A percentile compares a stretch with the other conserved stretches of the same genome.
Conservation (phyloP, 2,888 invertebrate genomes). For the Tipula unca region DNA sequence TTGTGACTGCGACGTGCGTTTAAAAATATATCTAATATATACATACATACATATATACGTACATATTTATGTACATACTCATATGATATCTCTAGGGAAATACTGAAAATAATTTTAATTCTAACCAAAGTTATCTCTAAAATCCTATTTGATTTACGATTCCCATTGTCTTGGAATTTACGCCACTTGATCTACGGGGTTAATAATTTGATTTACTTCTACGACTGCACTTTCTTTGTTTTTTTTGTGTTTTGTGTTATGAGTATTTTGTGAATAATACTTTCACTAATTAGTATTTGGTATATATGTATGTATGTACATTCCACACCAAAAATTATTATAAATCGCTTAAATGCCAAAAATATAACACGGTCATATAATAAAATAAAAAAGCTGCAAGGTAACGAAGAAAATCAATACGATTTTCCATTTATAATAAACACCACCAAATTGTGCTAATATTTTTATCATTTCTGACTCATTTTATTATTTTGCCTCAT, state of each 20-base stretch:
- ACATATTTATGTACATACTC: not conserved
- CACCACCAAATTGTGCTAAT: not conserved
- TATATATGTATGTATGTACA: not conserved
- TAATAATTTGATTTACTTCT: not conserved
- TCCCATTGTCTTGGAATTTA: not conserved
- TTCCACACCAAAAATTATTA: not conserved
- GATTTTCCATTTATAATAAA: not conserved
- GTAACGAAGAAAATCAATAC: not conserved
- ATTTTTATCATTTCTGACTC: not conserved
- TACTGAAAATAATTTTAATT: not conserved
- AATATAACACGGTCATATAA: not conserved
- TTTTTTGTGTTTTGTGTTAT: not conserved
- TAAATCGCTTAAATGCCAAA: not conserved
- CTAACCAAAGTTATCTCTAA: not conserved
- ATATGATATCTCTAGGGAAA: not conserved
- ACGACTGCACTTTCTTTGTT: not conserved
- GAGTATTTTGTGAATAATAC: not conserved
- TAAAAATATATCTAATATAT: not conserved
- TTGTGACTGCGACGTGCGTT: not conserved
- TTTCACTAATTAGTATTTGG: constrained; percentile 3
- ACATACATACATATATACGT: too few species aligned
- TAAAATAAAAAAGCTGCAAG: not conserved
- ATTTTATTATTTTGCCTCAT: not conserved
- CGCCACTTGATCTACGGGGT: not conserved
- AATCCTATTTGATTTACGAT: not conserved